Evolutionary conservation across 2,888 invertebrate species (phyloP).

Genomic region (Orchesellides sinensis): DNA sequence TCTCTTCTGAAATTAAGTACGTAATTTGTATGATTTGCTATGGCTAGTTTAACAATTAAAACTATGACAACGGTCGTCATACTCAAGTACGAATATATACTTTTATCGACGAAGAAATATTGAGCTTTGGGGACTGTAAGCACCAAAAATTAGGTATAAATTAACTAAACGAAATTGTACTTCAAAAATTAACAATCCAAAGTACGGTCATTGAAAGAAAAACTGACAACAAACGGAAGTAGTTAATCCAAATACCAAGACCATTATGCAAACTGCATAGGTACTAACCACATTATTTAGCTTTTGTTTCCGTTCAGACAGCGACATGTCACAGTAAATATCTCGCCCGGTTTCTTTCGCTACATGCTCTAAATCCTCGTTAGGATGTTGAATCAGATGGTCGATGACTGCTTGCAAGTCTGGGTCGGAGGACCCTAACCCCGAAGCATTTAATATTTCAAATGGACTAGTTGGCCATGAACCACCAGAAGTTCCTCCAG

Average conservation of each 20-base stretch:
- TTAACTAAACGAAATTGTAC: not conserved
- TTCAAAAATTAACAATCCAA: not conserved
- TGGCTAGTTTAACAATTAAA: too few species aligned
- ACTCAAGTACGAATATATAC: too few species aligned
- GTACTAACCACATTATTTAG: constrained; percentile 90
- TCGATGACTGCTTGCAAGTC: constrained; percentile 76
- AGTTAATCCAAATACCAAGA: constrained; percentile 45
- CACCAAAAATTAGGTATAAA: not conserved
- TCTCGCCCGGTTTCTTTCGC: constrained; percentile 92
- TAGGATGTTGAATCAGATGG: constrained; percentile 77
- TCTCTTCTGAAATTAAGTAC: too few species aligned
- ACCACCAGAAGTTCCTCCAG: constrained; percentile 47
- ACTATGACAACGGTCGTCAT: too few species aligned
- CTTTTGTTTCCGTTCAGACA: constrained; percentile 84
- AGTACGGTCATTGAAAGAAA: constrained; percentile 25
- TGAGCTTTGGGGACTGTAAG: not conserved
- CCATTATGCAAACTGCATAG: constrained; percentile 42
- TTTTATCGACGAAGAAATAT: not conserved
- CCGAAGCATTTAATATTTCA: constrained; percentile 68
- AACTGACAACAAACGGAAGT: constrained; percentile 55
- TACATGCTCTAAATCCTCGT: constrained; percentile 90
- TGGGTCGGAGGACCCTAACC: constrained; percentile 72
- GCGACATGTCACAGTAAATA: constrained; percentile 85
- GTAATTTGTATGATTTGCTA: too few species aligned
- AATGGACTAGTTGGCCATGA: constrained; percentile 68